A percentile compares a stretch with the other conserved stretches of the same genome.
phyloP scores from a whole-genome alignment of 2,113 vertebrate genomes.

The Serilophus lunatus region DNA sequence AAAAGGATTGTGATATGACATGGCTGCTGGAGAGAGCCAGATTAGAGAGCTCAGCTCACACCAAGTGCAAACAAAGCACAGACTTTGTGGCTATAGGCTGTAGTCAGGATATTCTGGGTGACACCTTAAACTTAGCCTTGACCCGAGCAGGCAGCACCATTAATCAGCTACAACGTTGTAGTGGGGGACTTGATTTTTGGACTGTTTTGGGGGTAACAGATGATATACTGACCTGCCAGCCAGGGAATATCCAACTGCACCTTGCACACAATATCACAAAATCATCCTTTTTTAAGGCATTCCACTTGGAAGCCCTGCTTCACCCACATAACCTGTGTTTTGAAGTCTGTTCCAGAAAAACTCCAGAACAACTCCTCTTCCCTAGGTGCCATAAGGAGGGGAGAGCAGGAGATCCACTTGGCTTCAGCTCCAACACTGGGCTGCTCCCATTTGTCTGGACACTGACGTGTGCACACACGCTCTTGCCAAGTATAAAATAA shows the following conservation, averaged over 20 bases:
- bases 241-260: neutral
- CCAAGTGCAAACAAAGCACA: constrained; percentile 4
- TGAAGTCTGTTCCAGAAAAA: neutral
- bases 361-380: neutral
- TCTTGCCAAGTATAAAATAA: constrained; percentile 55
- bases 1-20: neutral
- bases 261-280: neutral
- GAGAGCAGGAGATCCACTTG: neutral
- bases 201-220: neutral
- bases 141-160: neutral
- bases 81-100: neutral
- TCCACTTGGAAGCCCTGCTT: neutral
- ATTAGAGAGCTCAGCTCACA: constrained; percentile 3
- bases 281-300: neutral
- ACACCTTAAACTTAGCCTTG: neutral
- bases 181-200: neutral
- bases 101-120: neutral
- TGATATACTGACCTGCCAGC: neutral
- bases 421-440: neutral
- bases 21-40: neutral
- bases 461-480: neutral
- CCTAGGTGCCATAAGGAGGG: neutral
- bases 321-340: neutral
- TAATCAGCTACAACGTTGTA: neutral
- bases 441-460: constrained; percentile 29